Base-by-base conservation (phyloP, 2,888 invertebrate species). In the Lysandra bellargus region DNA sequence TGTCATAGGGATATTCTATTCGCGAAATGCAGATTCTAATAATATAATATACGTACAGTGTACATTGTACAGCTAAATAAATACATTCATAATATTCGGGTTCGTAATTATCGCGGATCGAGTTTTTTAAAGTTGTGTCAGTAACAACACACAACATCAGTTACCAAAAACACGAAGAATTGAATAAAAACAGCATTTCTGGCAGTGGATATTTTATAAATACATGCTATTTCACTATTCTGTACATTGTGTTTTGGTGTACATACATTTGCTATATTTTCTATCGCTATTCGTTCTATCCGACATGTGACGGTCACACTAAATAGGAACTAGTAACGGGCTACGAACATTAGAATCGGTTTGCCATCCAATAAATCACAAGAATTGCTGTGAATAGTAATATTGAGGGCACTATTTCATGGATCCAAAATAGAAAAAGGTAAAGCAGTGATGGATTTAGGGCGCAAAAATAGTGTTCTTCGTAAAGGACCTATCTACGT, bases 281-380 rank as follows among this genome's bases (percentile, higher is more conserved):
- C 30, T 12, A 4, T n/a, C 64, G 30, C 33, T n/a, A n/a, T n/a
- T n/a, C n/a, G 6, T 14, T 69, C 7, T 30, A 30, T 69, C 33
- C 14, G 17, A 33, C 33, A 78, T 69, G 33, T 37, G 33, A 69
- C 33, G 69, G 4, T 49, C 33, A 69, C 69, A 69, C 64, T 69
- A 33, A 69, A 69, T 69, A 69, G 69, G 69, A 17, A 69, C 69
- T 69, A 69, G 69, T 69, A 37, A 37, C 33, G 69, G 69, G 14
- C 69, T 69, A 37, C 69, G 69, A 69, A 69, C 69, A 69, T 69
- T 69, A 69, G 69, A 69, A 69, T 69, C 69, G 33, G 69, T 69
- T 69, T 33, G 69, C 69, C 69, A 69, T 69, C 69, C 69, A 69
- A 69, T 69, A 69, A 69, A 69, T 69, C 69, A 69, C 69, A 69